phyloP scores from a whole-genome alignment of 2,113 vertebrate genomes.

The Podilymbus podiceps region DNA sequence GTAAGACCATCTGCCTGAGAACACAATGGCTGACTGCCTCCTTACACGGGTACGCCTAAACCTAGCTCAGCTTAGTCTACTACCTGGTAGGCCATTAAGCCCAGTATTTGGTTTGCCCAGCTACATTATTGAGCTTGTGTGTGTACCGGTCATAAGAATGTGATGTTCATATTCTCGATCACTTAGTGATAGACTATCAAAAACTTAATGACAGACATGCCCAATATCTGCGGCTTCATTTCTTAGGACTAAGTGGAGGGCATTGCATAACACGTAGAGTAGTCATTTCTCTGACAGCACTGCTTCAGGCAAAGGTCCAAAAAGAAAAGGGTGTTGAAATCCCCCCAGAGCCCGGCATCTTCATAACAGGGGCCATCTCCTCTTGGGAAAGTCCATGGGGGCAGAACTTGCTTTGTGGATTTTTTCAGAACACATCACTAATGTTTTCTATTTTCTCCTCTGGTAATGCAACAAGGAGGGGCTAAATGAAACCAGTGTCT shows the following conservation, averaged over 20 bases:
- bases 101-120: neutral
- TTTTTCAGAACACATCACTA: neutral
- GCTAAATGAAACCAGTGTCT: neutral
- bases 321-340: neutral
- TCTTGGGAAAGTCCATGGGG: neutral
- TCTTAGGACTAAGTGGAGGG: neutral
- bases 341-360: neutral
- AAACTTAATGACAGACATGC: neutral
- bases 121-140: neutral
- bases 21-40: neutral
- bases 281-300: neutral
- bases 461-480: neutral
- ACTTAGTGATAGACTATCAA: neutral
- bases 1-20: neutral
- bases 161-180: neutral
- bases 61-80: neutral
- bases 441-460: neutral
- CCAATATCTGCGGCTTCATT: neutral
- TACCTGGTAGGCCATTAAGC: neutral
- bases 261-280: neutral
- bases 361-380: neutral
- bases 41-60: fast-evolving
- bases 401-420: neutral
- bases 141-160: neutral
- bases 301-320: neutral